Conservation (phyloP, 2,797 vertebrate species). For the Crenichthys baileyi region DNA sequence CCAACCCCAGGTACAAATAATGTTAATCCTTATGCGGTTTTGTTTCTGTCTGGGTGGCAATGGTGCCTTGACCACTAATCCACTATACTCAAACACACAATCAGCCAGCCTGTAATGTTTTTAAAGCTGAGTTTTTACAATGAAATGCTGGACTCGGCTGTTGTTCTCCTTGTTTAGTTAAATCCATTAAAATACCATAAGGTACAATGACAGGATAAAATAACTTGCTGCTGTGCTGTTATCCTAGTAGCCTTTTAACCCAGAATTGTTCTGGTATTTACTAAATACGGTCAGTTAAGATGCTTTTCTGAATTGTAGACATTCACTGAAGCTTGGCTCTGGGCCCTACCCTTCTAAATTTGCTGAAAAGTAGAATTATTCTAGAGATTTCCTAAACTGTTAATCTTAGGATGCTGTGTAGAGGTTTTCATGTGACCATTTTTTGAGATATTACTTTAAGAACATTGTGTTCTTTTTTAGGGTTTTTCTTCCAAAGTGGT, state of each 20-base stretch:
- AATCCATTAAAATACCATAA: not conserved
- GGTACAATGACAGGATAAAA: not conserved
- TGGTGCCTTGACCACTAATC: slow-evolving; percentile 57
- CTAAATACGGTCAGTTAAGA: not conserved
- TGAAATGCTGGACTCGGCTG: slow-evolving; percentile 19
- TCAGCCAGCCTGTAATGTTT: slow-evolving; percentile 26
- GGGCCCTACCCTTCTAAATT: not conserved
- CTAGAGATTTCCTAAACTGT: not conserved
- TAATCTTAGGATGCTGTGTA: not conserved
- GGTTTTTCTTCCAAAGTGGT: not conserved
- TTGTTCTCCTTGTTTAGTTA: not conserved
- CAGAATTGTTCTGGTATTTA: not conserved
- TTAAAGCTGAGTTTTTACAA: slow-evolving; percentile 19
- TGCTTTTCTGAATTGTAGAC: not conserved
- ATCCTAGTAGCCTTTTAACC: not conserved
- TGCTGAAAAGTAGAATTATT: not conserved
- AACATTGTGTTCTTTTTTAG: no score
- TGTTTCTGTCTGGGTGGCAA: slow-evolving; percentile 56
- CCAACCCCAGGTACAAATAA: slow-evolving; percentile 36
- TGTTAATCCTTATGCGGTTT: slow-evolving; percentile 69
- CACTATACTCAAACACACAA: slow-evolving; percentile 30
- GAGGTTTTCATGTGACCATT: not conserved
- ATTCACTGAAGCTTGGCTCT: no score
- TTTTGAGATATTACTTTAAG: not conserved
- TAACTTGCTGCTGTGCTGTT: not conserved